phyloP scores from a whole-genome alignment of 92 coral and sea anemone species.

The Bergia puertoricense region DNA sequence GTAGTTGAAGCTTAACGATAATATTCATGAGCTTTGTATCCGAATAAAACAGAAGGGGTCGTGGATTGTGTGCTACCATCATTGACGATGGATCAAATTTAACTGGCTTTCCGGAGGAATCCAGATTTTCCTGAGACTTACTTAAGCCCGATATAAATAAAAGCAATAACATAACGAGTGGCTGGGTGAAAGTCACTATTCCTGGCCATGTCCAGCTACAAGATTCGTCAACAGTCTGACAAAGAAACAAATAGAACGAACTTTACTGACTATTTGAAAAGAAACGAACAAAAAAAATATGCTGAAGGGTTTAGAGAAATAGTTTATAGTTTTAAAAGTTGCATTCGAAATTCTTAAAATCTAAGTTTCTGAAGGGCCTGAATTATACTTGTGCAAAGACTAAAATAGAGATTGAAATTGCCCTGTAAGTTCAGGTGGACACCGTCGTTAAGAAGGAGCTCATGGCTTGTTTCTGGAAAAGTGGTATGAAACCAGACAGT shows the following conservation, averaged over 20 bases:
- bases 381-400: conserved; percentile 8
- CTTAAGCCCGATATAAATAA: background rate
- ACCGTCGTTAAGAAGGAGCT: background rate
- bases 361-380: background rate
- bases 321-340: background rate
- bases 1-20: background rate
- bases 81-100: background rate
- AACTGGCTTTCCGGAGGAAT: background rate
- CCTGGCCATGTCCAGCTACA: no score
- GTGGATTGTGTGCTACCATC: conserved; percentile 6
- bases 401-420: conserved; percentile 21
- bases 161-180: no score
- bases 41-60: background rate
- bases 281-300: no score
- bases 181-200: no score
- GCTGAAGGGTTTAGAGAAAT: background rate
- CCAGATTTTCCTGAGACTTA: background rate
- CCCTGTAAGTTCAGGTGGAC: background rate
- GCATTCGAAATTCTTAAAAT: background rate
- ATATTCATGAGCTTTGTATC: conserved; percentile 13
- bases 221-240: no score
- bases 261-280: no score
- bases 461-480: background rate
- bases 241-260: no score
- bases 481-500: conserved; percentile 19